Base-by-base conservation (phyloP, 1,140 invertebrate genomes). In the Aphelenchoides fujianensis region DNA sequence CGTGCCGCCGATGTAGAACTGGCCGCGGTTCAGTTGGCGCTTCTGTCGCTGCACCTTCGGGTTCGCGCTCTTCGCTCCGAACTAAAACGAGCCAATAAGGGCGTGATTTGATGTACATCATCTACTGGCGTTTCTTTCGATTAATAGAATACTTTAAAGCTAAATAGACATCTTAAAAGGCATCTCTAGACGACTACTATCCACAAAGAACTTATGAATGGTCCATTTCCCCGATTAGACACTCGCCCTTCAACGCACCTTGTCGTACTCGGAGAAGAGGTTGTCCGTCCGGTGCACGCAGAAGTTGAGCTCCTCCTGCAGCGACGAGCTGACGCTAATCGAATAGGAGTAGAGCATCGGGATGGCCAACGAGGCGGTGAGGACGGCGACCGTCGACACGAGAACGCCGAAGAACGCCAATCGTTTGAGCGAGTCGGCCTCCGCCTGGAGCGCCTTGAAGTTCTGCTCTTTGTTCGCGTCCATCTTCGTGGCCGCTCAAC, bases 281-380 rank as follows among this genome's bases (percentile, higher is more conserved):
- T 61, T 72, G 28, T 72, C 48, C 41, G 77, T 75, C 12, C 77
- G 69, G 41, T 79, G 77, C 23, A 63, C 69, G 70, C 78, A 80
- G 75, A 80, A 80, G 67, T 80, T 77, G 23, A 79, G 66, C 70
- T 80, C 78, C 16, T 69, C 75, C 59, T 80, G 72, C 12, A 80
- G 70, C 23, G 71, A 48, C 34, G 74, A 73, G 55, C 78, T 78
- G n/a, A 80, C 78, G 62, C 70, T 67, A 37, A 80, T 79, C 72
- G 78, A 74, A 61, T 80, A 80, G 69, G 71, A 80, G 73, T 80
- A 80, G 12, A 80, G 59, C 61, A 76, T 79, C n/a, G 78, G 78
- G 32, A 80, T 73, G 30, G 75, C 75, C 30, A 80, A 54, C 61
- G 78, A 69, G 1, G 78, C 74, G 41, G 75, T 76, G 5, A 80